Conservation (phyloP, 2,113 vertebrate genomes). For the Cephalopterus ornatus region DNA sequence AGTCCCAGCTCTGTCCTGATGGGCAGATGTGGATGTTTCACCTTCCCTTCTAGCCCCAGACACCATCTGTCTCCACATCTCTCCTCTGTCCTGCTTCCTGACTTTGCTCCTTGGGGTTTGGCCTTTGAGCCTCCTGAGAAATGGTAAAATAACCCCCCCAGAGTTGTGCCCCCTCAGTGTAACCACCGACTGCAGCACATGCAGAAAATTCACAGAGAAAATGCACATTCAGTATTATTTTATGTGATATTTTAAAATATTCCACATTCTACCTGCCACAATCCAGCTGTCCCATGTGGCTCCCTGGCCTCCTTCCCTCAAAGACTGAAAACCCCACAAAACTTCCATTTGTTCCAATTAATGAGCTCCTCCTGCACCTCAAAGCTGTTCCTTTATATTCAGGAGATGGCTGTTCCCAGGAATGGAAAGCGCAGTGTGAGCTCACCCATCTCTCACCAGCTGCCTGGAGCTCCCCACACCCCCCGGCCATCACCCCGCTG, state of each 20-base stretch:
- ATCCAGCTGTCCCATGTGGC: neutral
- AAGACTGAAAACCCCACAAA: neutral
- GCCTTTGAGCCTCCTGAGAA: neutral
- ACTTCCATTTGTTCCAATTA: neutral
- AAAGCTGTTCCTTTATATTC: neutral
- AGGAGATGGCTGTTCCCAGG: neutral
- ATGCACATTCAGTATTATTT: neutral
- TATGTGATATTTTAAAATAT: neutral
- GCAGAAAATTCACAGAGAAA: neutral
- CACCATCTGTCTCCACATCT: neutral
- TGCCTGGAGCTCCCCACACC: neutral
- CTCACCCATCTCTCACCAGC: accelerated
- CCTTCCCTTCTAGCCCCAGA: neutral
- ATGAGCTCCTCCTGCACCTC: neutral
- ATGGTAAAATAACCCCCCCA: neutral
- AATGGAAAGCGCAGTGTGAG: neutral
- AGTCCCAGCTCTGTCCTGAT: neutral
- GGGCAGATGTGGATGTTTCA: neutral
- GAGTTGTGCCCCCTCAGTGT: neutral
- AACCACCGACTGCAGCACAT: neutral
- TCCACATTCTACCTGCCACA: neutral
- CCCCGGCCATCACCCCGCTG: accelerated
- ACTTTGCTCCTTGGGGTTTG: neutral
- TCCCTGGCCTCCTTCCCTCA: neutral
- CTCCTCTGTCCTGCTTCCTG: neutral